Conservation (phyloP, 2,888 invertebrate species). For the Dasypogon diadema region DNA sequence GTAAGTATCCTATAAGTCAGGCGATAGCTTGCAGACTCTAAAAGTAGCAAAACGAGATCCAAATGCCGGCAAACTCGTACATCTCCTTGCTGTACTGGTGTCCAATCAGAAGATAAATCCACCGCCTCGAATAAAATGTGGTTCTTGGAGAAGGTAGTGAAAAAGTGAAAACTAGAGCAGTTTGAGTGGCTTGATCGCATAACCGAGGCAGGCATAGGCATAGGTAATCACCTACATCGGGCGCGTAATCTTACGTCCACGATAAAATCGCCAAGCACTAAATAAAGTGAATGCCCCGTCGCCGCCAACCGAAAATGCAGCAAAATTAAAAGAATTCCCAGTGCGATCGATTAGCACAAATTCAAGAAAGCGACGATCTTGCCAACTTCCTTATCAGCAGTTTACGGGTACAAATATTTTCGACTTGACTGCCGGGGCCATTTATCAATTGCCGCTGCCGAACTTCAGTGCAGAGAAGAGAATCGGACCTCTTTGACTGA, state of each 20-base stretch:
- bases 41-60: slow-evolving; percentile 13
- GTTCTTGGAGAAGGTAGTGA: slow-evolving; percentile 43
- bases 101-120: slow-evolving; percentile 38
- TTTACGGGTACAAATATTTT: slow-evolving; percentile 27
- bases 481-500: background rate
- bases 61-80: slow-evolving; percentile 34
- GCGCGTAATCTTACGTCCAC: background rate
- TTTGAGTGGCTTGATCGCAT: slow-evolving; percentile 25
- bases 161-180: slow-evolving; percentile 52
- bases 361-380: slow-evolving; percentile 1
- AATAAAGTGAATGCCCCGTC: background rate
- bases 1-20: slow-evolving; percentile 19
- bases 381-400: background rate
- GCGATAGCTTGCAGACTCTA: slow-evolving; percentile 15
- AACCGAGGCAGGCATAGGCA: background rate
- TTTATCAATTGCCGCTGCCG: background rate
- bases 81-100: slow-evolving; percentile 39
- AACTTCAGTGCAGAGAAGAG: background rate
- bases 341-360: background rate
- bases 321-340: background rate
- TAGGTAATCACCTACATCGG: slow-evolving; percentile 31
- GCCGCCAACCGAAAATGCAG: background rate
- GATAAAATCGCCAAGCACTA: slow-evolving; percentile 14
- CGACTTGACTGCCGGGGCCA: background rate
- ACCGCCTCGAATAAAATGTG: slow-evolving; percentile 38